These are phyloP conservation scores for Dynastes hyllus DNA, from an alignment of 2,888 invertebrate genomes.

Conservation along the genomic window DNA sequence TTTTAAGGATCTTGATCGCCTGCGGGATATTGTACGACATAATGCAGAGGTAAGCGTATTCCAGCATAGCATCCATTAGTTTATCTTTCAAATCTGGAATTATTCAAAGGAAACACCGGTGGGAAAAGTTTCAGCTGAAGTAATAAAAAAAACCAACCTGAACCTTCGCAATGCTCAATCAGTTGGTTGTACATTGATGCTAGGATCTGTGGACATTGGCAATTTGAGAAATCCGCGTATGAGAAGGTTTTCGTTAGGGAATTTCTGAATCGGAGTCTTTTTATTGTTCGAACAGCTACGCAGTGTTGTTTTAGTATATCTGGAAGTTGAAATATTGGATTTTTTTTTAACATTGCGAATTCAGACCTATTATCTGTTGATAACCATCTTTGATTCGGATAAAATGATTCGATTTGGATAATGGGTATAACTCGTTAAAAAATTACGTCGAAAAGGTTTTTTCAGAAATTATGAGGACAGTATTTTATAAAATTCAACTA, in stretches of 20 bases:
- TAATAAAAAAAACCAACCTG: constrained; percentile 68
- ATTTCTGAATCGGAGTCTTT: constrained; percentile 62
- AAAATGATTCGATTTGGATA: too few species aligned
- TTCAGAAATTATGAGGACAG: too few species aligned
- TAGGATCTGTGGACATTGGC: constrained; percentile 76
- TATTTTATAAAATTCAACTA: too few species aligned
- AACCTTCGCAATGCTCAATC: constrained; percentile 76
- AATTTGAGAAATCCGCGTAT: constrained; percentile 73
- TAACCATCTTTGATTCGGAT: too few species aligned
- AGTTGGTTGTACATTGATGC: constrained; percentile 75
- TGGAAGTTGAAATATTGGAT: not conserved
- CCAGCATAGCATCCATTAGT: constrained; percentile 74
- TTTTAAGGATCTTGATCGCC: constrained; percentile 73
- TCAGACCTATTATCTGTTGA: too few species aligned
- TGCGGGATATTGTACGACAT: constrained; percentile 74
- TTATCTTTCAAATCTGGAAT: constrained; percentile 71
- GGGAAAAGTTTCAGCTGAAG: not conserved
- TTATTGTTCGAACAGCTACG: constrained; percentile 55
- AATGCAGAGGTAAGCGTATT: constrained; percentile 76
- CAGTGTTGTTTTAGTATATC: constrained; percentile 50
- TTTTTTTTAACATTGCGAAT: too few species aligned
- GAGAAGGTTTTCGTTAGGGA: constrained; percentile 70
- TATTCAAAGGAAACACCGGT: not conserved
- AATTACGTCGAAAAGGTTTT: too few species aligned
- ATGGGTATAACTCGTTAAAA: too few species aligned